phyloP scores from a whole-genome alignment of 2,113 vertebrate genomes.

The Penelope pileata region DNA sequence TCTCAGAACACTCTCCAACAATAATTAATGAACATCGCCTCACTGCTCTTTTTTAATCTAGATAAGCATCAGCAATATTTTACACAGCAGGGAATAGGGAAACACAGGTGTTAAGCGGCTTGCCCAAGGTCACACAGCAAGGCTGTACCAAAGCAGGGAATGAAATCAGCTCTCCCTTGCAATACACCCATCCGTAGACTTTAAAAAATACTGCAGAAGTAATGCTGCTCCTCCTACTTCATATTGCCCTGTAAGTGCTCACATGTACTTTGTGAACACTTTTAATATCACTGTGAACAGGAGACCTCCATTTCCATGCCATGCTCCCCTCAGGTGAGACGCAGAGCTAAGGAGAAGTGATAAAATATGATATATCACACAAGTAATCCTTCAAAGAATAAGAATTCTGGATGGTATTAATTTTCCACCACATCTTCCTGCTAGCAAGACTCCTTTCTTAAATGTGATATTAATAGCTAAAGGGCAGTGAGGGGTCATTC shows the following conservation, averaged over 20 bases:
- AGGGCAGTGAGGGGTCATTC: neutral
- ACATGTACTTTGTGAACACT: neutral
- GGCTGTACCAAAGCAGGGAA: neutral
- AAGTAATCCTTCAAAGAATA: neutral
- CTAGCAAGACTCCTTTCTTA: neutral
- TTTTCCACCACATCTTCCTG: neutral
- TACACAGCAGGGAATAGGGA: slow-evolving; percentile 6
- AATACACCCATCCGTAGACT: neutral
- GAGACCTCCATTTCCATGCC: neutral
- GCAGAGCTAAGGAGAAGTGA: neutral
- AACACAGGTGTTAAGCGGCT: slow-evolving; percentile 26
- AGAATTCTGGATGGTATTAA: neutral
- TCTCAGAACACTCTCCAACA: slow-evolving; percentile 7
- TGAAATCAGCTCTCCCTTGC: neutral
- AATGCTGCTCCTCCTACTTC: neutral
- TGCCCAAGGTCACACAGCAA: slow-evolving; percentile 30
- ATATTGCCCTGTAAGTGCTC: neutral
- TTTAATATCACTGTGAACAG: neutral
- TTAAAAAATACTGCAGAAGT: neutral
- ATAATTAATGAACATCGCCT: slow-evolving; percentile 51
- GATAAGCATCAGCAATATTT: slow-evolving; percentile 61
- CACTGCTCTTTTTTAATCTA: slow-evolving; percentile 26
- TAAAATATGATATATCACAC: neutral
- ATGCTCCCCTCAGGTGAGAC: neutral
- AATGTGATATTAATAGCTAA: neutral